Evolutionary conservation across 2,113 vertebrate genomes (phyloP), one percentile per base, ranked within the genome.

Genomic region (Xenus cinereus): DNA sequence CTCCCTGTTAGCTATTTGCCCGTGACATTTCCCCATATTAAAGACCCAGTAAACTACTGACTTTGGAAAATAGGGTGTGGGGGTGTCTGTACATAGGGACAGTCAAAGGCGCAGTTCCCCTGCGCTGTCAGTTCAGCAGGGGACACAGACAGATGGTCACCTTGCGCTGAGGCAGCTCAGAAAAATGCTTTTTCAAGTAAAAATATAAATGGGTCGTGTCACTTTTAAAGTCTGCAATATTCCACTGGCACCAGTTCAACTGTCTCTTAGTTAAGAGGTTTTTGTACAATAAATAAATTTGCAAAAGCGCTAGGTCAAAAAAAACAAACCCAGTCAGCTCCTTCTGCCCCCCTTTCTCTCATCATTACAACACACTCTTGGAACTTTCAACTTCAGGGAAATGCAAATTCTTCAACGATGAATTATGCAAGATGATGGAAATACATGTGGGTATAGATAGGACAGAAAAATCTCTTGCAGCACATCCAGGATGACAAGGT

Each of bases 161-260:
- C 81, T 43, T 76, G 41, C 77, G 62, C 72, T 80, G 48, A 82
- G 43, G 32, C 43, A 94, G 84, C 93, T 88, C 53, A 71, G n/a
- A 94, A 90, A 90, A 91, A 71, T 69, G 69, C 17, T 92, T 94
- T 96, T 95, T 66, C 69, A 93, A 92, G 69, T 90, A 81, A 89
- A 64, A 57, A 84, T 83, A 68, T 80, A 79, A 90, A 66, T 66
- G 43, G 39, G 22, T 63, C 15, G 33, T 83, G 84, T 87, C 66
- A 83, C 60, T 93, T 90, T n/a, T 87, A 45, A 97, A 78, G 68
- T 78, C 30, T 51, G 26, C 76, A 90, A 90, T 93, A 93, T 46
- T 71, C 86, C 43, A 80, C 62, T 89, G 84, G 73, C 87, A 93
- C 17, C 37, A 87, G 69, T 93, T 94, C 90, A 97, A 75, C 7